Evolutionary conservation across 2,113 vertebrate genomes (phyloP).

Genomic region (Pteruthius melanotis): DNA sequence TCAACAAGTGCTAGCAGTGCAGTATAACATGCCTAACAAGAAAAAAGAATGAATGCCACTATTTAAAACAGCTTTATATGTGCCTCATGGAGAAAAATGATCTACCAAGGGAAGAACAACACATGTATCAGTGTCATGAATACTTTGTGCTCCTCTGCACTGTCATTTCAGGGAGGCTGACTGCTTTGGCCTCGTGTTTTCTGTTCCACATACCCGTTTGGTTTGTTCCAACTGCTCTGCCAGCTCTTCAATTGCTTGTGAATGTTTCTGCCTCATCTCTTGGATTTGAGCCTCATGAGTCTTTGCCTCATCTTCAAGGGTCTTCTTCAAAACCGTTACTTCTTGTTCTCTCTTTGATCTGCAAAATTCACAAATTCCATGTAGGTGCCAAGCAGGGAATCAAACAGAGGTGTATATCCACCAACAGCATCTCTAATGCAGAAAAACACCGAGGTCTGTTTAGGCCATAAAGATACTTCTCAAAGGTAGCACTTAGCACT

Average conservation of each 20-base stretch:
- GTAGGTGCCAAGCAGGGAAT: background rate
- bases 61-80: background rate
- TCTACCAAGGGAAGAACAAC: background rate
- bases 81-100: background rate
- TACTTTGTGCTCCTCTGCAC: background rate
- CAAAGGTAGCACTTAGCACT: background rate
- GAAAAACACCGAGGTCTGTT: background rate
- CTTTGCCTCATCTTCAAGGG: slow-evolving; percentile 88
- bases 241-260: slow-evolving; percentile 91
- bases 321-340: slow-evolving; percentile 90
- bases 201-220: slow-evolving; percentile 80
- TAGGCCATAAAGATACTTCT: background rate
- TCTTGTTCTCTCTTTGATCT: slow-evolving; percentile 95
- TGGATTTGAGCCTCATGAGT: slow-evolving; percentile 87
- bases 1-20: background rate
- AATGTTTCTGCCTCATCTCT: slow-evolving; percentile 94
- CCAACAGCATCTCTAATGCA: background rate
- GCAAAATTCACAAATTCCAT: background rate
- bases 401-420: background rate
- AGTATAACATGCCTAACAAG: background rate
- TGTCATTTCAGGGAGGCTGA: background rate
- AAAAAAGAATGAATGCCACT: background rate
- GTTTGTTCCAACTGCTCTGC: slow-evolving; percentile 96
- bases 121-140: background rate
- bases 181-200: background rate